A percentile compares a stretch with the other conserved stretches of the same genome.
Conservation (phyloP, 2,888 invertebrate species). For the Apotomis betuletana region DNA sequence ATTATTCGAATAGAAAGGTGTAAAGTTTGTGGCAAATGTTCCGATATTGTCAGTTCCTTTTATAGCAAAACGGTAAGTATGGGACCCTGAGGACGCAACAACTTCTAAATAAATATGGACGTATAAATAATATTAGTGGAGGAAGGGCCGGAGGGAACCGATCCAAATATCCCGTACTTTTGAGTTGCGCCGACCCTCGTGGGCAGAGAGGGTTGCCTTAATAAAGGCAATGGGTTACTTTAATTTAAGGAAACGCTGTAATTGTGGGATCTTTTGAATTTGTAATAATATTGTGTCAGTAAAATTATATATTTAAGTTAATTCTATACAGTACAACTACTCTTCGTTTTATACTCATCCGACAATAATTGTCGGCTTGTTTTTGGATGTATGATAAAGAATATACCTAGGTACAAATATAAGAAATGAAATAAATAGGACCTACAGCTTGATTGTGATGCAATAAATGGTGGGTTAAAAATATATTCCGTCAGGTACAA, state of each 20-base stretch:
- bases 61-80: slow-evolving; percentile 57
- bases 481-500: too few relatives aligned
- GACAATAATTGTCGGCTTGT: too few relatives aligned
- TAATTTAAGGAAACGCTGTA: slow-evolving; percentile 1
- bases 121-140: slow-evolving; percentile 57
- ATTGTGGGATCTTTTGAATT: slow-evolving; percentile 8
- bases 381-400: too few relatives aligned
- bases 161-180: slow-evolving; percentile 49
- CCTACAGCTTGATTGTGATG: too few relatives aligned
- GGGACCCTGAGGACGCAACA: slow-evolving; percentile 62
- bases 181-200: slow-evolving; percentile 14
- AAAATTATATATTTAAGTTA: background rate
- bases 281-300: background rate
- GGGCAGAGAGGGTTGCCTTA: background rate
- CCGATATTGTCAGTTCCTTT: slow-evolving; percentile 58
- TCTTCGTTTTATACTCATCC: too few relatives aligned
- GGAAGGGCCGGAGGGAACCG: slow-evolving; percentile 49
- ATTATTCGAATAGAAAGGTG: slow-evolving; percentile 26
- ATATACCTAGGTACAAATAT: too few relatives aligned
- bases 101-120: slow-evolving; percentile 65
- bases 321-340: too few relatives aligned
- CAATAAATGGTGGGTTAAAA: too few relatives aligned
- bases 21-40: slow-evolving; percentile 48
- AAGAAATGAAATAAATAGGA: too few relatives aligned
- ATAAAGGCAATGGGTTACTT: slow-evolving; percentile 20